Evolutionary conservation across 2,113 vertebrate genomes (phyloP).

Genomic region (Corythaeola cristata): DNA sequence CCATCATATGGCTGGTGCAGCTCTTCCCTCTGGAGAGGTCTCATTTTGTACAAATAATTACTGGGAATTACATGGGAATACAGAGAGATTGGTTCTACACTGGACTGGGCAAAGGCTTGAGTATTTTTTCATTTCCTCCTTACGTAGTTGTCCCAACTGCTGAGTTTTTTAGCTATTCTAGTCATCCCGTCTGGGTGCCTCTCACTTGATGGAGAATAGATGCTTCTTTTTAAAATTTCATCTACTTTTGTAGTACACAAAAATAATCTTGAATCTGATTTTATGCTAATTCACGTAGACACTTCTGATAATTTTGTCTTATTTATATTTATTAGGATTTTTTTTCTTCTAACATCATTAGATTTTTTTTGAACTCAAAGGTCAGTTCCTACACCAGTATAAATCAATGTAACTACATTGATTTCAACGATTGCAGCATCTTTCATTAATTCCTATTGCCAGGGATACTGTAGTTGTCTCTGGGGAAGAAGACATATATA

Average conservation of each 20-base stretch:
- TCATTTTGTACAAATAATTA: not conserved
- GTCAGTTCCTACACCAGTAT: constrained; percentile 16
- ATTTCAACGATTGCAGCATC: constrained; percentile 29
- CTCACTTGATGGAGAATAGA: not conserved
- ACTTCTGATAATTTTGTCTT: constrained; percentile 30
- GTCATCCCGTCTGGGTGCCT: not conserved
- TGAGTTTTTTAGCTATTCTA: not conserved
- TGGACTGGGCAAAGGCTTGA: not conserved
- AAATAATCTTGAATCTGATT: not conserved
- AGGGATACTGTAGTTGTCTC: not conserved
- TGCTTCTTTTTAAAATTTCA: not conserved
- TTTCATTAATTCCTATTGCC: constrained; percentile 46
- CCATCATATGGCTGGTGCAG: not conserved
- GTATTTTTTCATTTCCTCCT: not conserved
- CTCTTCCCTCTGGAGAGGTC: not conserved
- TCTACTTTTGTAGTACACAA: not conserved
- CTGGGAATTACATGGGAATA: not conserved
- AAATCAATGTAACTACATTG: constrained; percentile 55
- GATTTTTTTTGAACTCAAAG: constrained; percentile 54
- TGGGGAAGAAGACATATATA: not conserved
- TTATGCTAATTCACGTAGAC: not conserved
- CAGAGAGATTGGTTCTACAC: not conserved
- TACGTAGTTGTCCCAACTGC: not conserved
- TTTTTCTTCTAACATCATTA: not conserved
- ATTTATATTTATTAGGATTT: constrained; percentile 21